These are phyloP conservation scores for Epinephelus lanceolatus DNA, from an alignment of 2,113 vertebrate species.

Conservation along the genomic window DNA sequence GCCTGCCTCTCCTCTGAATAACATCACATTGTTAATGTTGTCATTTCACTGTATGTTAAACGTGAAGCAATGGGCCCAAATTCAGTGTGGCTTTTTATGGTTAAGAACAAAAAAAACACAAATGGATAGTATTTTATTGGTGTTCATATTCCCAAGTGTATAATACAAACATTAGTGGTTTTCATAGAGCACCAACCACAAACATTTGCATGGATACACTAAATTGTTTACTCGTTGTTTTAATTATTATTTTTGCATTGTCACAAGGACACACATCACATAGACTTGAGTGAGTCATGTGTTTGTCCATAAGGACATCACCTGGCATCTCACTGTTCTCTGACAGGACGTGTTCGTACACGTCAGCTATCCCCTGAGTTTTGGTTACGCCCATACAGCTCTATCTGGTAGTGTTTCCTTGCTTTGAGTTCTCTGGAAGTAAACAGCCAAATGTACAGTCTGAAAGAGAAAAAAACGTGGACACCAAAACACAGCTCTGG, in stretches of 20 bases:
- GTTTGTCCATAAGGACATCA: conserved; percentile 75
- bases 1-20: conserved; percentile 16
- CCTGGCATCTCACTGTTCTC: conserved; percentile 53
- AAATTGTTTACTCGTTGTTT: background rate
- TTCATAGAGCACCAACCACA: background rate
- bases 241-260: conserved; percentile 37
- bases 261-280: conserved; percentile 35
- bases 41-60: background rate
- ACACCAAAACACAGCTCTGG: conserved; percentile 22
- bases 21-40: conserved; percentile 10
- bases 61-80: too few species aligned
- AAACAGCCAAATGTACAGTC: conserved; percentile 57
- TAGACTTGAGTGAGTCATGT: conserved; percentile 64
- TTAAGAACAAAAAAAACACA: background rate
- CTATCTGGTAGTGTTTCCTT: conserved; percentile 46
- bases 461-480: background rate
- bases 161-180: background rate
- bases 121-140: too few species aligned
- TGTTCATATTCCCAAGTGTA: background rate
- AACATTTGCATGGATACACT: background rate
- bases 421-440: conserved; percentile 41
- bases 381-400: conserved; percentile 69
- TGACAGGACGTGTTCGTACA: conserved; percentile 72
- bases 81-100: background rate
- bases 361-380: conserved; percentile 61